Evolutionary conservation across 2,888 invertebrate species (phyloP).

Genomic region (Scaeva pyrastri): DNA sequence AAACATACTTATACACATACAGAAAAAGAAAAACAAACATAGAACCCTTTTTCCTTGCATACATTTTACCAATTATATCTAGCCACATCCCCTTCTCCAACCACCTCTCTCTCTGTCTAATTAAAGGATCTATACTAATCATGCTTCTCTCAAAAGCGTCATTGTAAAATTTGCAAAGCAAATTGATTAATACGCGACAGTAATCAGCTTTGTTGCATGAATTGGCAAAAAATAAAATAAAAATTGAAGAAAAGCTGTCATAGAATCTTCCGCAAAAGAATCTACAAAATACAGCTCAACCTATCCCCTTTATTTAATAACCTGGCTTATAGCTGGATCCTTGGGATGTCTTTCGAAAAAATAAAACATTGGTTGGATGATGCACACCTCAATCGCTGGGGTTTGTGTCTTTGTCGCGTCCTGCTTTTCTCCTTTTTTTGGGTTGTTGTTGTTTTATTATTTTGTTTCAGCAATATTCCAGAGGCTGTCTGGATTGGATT

Average conservation of each 20-base stretch:
- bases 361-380: constrained; percentile 27
- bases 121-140: constrained; percentile 61
- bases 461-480: constrained; percentile 35
- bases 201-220: constrained; percentile 72
- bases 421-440: background rate
- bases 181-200: constrained; percentile 74
- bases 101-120: constrained; percentile 36
- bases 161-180: constrained; percentile 73
- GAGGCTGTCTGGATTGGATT: constrained; percentile 37
- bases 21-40: constrained; percentile 1
- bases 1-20: background rate
- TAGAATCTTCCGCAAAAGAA: constrained; percentile 20
- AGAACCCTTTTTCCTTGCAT: constrained; percentile 33
- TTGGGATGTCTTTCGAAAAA: constrained; percentile 18
- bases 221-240: constrained; percentile 28
- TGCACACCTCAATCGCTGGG: constrained; percentile 48
- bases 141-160: constrained; percentile 34
- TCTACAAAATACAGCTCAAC: background rate
- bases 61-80: constrained; percentile 42
- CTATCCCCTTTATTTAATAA: background rate
- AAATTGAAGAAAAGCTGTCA: constrained; percentile 31
- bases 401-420: constrained; percentile 7
- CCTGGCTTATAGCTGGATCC: constrained; percentile 2
- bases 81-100: constrained; percentile 38
- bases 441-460: too few relatives aligned